Conservation (phyloP, 2,888 invertebrate species). For the Lycaena phlaeas region DNA sequence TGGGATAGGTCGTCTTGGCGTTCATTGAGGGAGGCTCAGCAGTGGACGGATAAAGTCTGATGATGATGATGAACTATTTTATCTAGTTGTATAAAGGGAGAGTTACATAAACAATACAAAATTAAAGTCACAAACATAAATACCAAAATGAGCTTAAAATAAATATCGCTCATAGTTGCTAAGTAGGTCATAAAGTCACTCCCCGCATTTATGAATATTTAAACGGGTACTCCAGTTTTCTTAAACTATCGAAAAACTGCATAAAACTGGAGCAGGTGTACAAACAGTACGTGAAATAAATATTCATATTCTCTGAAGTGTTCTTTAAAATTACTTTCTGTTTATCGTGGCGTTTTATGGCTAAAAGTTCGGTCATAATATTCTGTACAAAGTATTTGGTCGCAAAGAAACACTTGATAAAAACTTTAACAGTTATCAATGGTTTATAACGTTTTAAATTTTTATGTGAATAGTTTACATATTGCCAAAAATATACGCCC, state of each 20-base stretch:
- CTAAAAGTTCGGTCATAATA: slow-evolving; percentile 11
- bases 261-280: slow-evolving; percentile 28
- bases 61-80: too few relatives aligned
- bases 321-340: slow-evolving; percentile 19
- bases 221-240: slow-evolving; percentile 17
- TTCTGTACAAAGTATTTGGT: slow-evolving; percentile 11
- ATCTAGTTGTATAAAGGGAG: too few relatives aligned
- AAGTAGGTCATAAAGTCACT: slow-evolving; percentile 11
- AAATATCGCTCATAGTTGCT: neutral
- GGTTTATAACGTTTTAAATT: neutral
- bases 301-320: slow-evolving; percentile 24
- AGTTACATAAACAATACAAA: too few relatives aligned
- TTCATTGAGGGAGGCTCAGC: too few relatives aligned
- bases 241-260: slow-evolving; percentile 28
- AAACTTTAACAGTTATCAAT: slow-evolving; percentile 1
- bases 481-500: neutral
- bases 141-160: neutral
- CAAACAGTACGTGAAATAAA: slow-evolving; percentile 30
- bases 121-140: too few relatives aligned
- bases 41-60: too few relatives aligned
- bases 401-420: neutral
- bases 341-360: slow-evolving; percentile 10
- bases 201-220: slow-evolving; percentile 17
- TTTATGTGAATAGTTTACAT: too few relatives aligned
- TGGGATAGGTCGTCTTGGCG: too few relatives aligned